A percentile compares a stretch with the other conserved stretches of the same genome.
Conservation (phyloP, 2,888 invertebrate species). For the Cosmopolites sordidus region DNA sequence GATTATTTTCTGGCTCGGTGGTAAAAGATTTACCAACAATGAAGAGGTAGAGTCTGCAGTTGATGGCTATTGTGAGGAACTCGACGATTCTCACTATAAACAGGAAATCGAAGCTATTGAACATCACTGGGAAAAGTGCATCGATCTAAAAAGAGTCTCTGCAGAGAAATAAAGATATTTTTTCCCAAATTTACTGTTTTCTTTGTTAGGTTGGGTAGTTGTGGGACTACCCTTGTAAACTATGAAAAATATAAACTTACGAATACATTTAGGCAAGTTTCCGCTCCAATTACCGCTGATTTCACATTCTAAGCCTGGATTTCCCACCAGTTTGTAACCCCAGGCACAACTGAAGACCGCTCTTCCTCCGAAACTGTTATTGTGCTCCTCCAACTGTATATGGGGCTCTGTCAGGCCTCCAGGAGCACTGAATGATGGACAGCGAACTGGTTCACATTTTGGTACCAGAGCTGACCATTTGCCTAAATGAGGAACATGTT, state of each 20-base stretch:
- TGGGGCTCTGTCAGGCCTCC: slow-evolving; percentile 65
- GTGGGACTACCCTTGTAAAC: background rate
- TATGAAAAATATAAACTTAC: slow-evolving; percentile 50
- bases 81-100: no score
- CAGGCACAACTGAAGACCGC: slow-evolving; percentile 80
- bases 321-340: slow-evolving; percentile 74
- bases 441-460: slow-evolving; percentile 71
- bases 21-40: no score
- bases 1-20: no score
- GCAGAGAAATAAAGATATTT: no score
- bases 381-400: slow-evolving; percentile 71
- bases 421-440: slow-evolving; percentile 64
- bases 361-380: slow-evolving; percentile 75
- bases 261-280: slow-evolving; percentile 68
- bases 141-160: no score
- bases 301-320: slow-evolving; percentile 75
- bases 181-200: no score
- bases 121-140: no score
- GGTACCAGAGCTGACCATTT: slow-evolving; percentile 75
- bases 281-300: slow-evolving; percentile 77
- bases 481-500: slow-evolving; percentile 48
- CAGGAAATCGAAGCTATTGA: no score
- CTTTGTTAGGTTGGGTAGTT: no score
- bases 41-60: no score
- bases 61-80: no score